A percentile compares a stretch with the other conserved stretches of the same genome.
Evolutionary conservation across 1,140 invertebrate species (phyloP).

Genomic region (Sminthurinus signatus): DNA sequence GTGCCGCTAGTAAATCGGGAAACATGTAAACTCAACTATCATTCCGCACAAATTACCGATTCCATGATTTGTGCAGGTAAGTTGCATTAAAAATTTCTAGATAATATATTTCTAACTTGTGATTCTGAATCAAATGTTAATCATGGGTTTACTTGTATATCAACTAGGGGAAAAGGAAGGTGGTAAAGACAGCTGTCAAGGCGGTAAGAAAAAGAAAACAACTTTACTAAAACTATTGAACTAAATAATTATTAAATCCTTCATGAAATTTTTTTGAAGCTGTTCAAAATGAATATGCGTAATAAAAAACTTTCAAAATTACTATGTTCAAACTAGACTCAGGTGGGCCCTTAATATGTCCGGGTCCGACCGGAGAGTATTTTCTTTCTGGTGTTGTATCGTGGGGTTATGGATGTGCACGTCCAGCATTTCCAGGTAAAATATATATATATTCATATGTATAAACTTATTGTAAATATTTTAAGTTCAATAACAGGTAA

Average conservation of each 20-base stretch:
- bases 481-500: no score
- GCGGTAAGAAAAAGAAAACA: constrained; percentile 36
- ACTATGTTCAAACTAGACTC: neutral
- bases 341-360: neutral
- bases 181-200: constrained; percentile 67
- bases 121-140: constrained; percentile 58
- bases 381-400: constrained; percentile 4
- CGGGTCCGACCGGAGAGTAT: neutral
- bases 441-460: no score
- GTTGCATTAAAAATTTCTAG: no score
- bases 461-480: no score
- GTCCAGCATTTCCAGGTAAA: constrained; percentile 54
- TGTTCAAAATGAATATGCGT: neutral
- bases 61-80: constrained; percentile 68
- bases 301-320: neutral
- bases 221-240: neutral
- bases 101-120: no score
- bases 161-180: constrained; percentile 68
- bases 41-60: constrained; percentile 58
- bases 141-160: constrained; percentile 57
- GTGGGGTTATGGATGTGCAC: constrained; percentile 18
- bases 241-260: neutral
- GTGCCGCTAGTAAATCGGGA: constrained; percentile 51
- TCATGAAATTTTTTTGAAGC: neutral
- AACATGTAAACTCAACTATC: constrained; percentile 36